phyloP scores from a whole-genome alignment of 2,113 vertebrate genomes.

The Sylvia atricapilla region DNA sequence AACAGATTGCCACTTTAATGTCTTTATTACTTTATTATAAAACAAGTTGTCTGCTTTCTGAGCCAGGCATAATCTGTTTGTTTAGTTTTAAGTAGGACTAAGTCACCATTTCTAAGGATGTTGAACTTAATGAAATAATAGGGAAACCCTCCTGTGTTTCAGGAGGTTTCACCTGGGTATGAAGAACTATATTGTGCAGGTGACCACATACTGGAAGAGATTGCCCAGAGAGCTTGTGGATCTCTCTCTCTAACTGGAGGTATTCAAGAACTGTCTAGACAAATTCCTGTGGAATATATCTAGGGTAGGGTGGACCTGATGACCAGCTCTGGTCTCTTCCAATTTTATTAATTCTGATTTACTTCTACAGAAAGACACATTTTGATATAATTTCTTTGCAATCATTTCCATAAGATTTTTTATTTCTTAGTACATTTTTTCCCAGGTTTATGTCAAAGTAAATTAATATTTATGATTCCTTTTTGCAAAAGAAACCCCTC shows the following conservation, averaged over 20 bases:
- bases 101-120: not conserved
- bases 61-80: not conserved
- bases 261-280: not conserved
- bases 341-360: not conserved
- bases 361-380: not conserved
- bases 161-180: not conserved
- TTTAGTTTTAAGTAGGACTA: not conserved
- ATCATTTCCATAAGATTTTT: not conserved
- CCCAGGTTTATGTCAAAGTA: not conserved
- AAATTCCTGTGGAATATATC: not conserved
- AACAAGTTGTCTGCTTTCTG: not conserved
- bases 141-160: not conserved
- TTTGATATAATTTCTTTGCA: not conserved
- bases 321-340: not conserved
- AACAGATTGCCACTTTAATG: not conserved
- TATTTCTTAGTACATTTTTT: not conserved
- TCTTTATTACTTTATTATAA: not conserved
- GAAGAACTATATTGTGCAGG: not conserved
- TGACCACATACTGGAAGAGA: not conserved
- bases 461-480: not conserved
- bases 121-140: not conserved
- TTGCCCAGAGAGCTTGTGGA: not conserved
- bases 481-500: not conserved
- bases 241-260: not conserved
- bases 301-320: not conserved